Evolutionary conservation across 2,888 invertebrate species (phyloP).

Genomic region (Mylabris sibirica): DNA sequence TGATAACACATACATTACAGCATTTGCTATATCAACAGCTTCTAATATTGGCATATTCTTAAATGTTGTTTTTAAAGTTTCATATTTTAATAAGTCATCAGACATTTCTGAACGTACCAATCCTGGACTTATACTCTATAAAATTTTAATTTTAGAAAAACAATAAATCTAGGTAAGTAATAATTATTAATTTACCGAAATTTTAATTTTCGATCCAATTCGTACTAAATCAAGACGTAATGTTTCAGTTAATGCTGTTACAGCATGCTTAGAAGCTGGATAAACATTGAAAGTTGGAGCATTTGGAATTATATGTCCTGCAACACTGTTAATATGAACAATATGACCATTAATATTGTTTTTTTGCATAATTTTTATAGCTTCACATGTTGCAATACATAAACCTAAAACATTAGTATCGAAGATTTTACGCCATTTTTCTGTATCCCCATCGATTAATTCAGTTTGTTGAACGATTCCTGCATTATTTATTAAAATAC

Average conservation of each 20-base stretch:
- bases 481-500: neutral
- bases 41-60: constrained; percentile 25
- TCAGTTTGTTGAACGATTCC: neutral
- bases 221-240: constrained; percentile 19
- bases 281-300: constrained; percentile 20
- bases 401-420: neutral
- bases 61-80: neutral
- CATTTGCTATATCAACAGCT: constrained; percentile 40
- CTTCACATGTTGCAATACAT: constrained; percentile 39
- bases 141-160: too few species aligned
- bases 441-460: neutral
- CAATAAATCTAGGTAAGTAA: neutral
- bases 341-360: constrained; percentile 43
- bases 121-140: constrained; percentile 47
- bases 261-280: constrained; percentile 27
- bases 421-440: neutral
- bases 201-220: constrained; percentile 23
- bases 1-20: constrained; percentile 41
- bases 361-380: constrained; percentile 43
- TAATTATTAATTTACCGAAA: constrained; percentile 16
- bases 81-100: neutral
- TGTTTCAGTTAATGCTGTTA: constrained; percentile 25
- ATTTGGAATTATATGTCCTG: constrained; percentile 25
- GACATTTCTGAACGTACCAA: constrained; percentile 42
- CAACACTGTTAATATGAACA: constrained; percentile 41